Base-by-base conservation (phyloP, 1,140 invertebrate genomes). In the Penaeus indicus region DNA sequence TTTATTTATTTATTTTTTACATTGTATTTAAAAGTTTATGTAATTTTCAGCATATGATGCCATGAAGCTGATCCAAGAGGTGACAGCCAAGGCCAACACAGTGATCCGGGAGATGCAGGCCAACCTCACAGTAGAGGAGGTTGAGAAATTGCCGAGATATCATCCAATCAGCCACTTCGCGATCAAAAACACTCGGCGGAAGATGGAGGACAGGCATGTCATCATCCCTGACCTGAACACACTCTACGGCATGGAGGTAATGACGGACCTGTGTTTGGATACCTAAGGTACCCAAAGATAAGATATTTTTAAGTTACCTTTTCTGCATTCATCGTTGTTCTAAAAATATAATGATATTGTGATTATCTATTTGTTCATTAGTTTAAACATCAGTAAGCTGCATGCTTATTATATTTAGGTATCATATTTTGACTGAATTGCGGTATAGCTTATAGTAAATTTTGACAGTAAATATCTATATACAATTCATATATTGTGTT, bases 151-250 rank as follows among this genome's bases (percentile, higher is more conserved):
- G 60, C 90, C 90, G 18, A 83, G 84, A 60, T 89, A 87, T 93
- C 92, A 91, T 93, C 93, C 89, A 92, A 90, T 92, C 3, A 94
- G 93, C 32, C 91, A 94, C 32, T 94, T 93, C 92, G 95, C 96
- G n/a, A 95, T 95, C 62, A 97, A 96, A 93, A 98, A 98, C 93
- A 94, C 93, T 54, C 93, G 97, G 84, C 94, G 97, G 89, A 95
- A 94, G 91, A 97, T 98, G 97, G 97, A 98, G 94, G 97, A 98
- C 92, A 93, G 96, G 83, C 96, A 97, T 92, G 94, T 97, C 19
- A 94, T 97, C 84, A 94, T 98, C 63, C 93, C 93, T 27, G 93
- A 94, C 91, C 87, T 95, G 27, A 93, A 94, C 91, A 90, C 91
- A 10, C 89, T 94, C 10, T 93, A 93, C 90, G 91, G 92, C 21